These are phyloP conservation scores for Drosophila takahashii DNA, from an alignment of 1,140 invertebrate species.

Conservation along the genomic window DNA sequence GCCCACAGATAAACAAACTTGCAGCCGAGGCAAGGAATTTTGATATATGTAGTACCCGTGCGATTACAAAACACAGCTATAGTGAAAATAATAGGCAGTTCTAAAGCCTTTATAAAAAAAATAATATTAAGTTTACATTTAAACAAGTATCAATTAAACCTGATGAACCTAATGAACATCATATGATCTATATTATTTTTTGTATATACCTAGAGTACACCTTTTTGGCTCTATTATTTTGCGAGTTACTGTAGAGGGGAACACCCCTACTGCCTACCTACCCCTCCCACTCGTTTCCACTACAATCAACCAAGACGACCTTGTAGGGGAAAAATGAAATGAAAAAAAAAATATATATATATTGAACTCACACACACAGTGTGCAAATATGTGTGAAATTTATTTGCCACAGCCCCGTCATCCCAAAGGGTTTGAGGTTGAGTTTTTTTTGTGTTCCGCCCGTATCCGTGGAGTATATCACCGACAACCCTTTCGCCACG, in stretches of 20 bases:
- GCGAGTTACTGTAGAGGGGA: not conserved
- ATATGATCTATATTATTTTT: not conserved
- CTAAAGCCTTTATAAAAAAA: not conserved
- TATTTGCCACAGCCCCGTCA: conserved; percentile 67
- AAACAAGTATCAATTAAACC: too few relatives aligned
- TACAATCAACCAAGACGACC: conserved; percentile 74
- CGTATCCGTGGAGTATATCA: conserved; percentile 9
- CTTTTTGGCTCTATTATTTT: not conserved
- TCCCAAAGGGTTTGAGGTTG: conserved; percentile 12
- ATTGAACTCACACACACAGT: conserved; percentile 52
- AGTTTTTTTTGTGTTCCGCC: conserved; percentile 2
- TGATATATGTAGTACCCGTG: not conserved
- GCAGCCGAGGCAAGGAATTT: conserved; percentile 10
- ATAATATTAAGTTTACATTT: too few relatives aligned
- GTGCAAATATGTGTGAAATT: conserved; percentile 83
- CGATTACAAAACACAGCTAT: not conserved
- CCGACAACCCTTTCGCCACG: conserved; percentile 40
- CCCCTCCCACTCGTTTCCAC: conserved; percentile 42
- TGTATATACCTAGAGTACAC: not conserved
- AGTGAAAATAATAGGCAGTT: too few relatives aligned
- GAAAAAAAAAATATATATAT: conserved; percentile 38
- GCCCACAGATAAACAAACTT: conserved; percentile 58
- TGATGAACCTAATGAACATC: too few relatives aligned
- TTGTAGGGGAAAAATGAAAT: conserved; percentile 39
- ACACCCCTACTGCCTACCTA: not conserved